Evolutionary conservation across 2,888 invertebrate species (phyloP).

Genomic region (Serripes groenlandicus): DNA sequence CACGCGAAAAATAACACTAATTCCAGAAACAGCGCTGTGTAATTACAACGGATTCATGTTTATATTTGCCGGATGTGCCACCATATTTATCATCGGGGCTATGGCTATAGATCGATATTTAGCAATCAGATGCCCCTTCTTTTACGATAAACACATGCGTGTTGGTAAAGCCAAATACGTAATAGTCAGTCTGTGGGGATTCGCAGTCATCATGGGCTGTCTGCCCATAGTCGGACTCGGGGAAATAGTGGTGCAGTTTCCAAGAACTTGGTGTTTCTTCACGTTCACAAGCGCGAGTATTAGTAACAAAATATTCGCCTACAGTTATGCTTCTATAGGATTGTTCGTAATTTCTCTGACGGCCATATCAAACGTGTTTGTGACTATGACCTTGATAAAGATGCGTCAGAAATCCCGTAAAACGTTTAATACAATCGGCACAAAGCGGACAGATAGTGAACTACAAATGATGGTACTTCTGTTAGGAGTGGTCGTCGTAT

Average conservation of each 20-base stretch:
- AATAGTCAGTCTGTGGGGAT: conserved; percentile 74
- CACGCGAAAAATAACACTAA: conserved; percentile 74
- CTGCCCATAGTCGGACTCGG: conserved; percentile 85
- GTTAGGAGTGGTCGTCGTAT: conserved; percentile 84
- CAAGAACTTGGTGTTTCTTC: conserved; percentile 86
- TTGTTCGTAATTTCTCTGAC: conserved; percentile 78
- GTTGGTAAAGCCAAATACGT: conserved; percentile 71
- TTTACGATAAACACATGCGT: conserved; percentile 78
- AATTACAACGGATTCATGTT: conserved; percentile 84
- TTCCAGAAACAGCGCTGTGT: conserved; percentile 81
- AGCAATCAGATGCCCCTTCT: conserved; percentile 81
- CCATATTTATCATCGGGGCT: conserved; percentile 83
- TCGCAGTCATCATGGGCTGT: conserved; percentile 77
- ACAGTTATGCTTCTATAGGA: conserved; percentile 81
- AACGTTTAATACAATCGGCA: conserved; percentile 57
- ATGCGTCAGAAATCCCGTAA: conserved; percentile 73
- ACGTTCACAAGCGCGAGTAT: conserved; percentile 79
- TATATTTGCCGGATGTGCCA: conserved; percentile 82
- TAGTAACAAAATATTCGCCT: conserved; percentile 78
- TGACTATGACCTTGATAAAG: conserved; percentile 76
- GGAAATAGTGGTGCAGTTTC: conserved; percentile 83
- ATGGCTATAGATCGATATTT: conserved; percentile 85
- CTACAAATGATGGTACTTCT: conserved; percentile 86
- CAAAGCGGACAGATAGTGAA: conserved; percentile 76
- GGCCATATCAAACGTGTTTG: conserved; percentile 77